Evolutionary conservation across 2,113 vertebrate species (phyloP), one percentile per base, ranked within the genome.

Genomic region (Lepus timidus): DNA sequence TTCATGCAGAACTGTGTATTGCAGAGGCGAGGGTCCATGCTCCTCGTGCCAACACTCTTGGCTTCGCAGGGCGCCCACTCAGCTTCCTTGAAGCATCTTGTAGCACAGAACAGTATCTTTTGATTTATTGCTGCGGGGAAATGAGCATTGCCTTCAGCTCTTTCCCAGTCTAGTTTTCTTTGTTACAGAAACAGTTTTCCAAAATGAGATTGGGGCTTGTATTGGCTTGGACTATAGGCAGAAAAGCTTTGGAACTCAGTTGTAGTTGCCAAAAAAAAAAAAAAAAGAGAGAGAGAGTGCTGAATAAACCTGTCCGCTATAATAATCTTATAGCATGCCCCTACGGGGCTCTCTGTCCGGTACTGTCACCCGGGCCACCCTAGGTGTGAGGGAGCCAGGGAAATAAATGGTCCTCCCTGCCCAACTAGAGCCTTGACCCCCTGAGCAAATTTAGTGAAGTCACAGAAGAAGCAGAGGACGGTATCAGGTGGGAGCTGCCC

Each of bases 71-170:
- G 55, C 68, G 75, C 92, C 52, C 64, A 81, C 88, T 85, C 36
- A 39, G 64, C 79, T 68, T 95, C 52, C 92, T 93, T 29, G 33
- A 92, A 64, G 67, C 52, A 67, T 76, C 76, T 94, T 65, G 52
- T 76, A 61, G 71, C 92, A 71, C 73, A 27, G 52, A 96, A 87
- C 92, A 92, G 19, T 92, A 74, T 58, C 78, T 96, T 87, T 76
- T 92, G 91, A 90, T 94, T 87, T 80, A 90, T 70, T 71, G 89
- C 51, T 90, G 13, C 79, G 61, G 58, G 88, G 85, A 10, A 39
- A 49, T 13, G n/a, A 78, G 33, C n/a, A 36, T 80, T 27, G 49
- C 39, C 68, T 92, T 90, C 81, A 25, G 51, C 71, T 88, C 91
- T 68, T 83, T 62, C 70, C 74, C 51, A 74, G 39, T 92, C 27